These are phyloP conservation scores for Panzeria rudis DNA, from an alignment of 2,888 invertebrate species.

Conservation along the genomic window DNA sequence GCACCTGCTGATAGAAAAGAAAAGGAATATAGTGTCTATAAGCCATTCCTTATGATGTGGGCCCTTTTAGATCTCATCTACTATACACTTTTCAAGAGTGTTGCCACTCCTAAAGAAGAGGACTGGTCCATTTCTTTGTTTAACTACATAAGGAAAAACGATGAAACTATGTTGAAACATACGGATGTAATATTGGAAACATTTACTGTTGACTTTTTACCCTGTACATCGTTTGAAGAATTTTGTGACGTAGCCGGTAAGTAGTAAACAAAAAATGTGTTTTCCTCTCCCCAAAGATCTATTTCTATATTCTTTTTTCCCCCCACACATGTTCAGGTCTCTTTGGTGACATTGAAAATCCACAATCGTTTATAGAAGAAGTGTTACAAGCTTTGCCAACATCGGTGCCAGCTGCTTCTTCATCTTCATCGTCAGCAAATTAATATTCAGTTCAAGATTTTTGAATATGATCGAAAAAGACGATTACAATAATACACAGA, in stretches of 20 bases:
- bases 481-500: constrained; percentile 1
- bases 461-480: constrained; percentile 3
- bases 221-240: constrained; percentile 95
- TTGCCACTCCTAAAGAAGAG: constrained; percentile 89
- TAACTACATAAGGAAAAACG: constrained; percentile 96
- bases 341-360: constrained; percentile 81
- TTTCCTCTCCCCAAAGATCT: not conserved
- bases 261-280: constrained; percentile 45
- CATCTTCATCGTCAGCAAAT: constrained; percentile 48
- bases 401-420: constrained; percentile 65
- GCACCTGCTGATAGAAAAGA: constrained; percentile 84
- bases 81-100: constrained; percentile 92
- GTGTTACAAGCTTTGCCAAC: constrained; percentile 80
- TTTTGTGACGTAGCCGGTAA: constrained; percentile 95
- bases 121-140: constrained; percentile 96
- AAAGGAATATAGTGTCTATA: constrained; percentile 91
- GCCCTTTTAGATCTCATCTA: constrained; percentile 94
- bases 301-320: not conserved
- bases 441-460: constrained; percentile 18
- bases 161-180: constrained; percentile 94
- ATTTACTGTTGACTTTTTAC: constrained; percentile 94
- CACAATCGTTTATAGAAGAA: constrained; percentile 81
- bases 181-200: constrained; percentile 92
- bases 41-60: constrained; percentile 93
- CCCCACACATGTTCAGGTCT: constrained; percentile 76